A percentile compares a stretch with the other conserved stretches of the same genome.
phyloP scores from a whole-genome alignment of 2,113 vertebrate species.

The Mesocricetus auratus region DNA sequence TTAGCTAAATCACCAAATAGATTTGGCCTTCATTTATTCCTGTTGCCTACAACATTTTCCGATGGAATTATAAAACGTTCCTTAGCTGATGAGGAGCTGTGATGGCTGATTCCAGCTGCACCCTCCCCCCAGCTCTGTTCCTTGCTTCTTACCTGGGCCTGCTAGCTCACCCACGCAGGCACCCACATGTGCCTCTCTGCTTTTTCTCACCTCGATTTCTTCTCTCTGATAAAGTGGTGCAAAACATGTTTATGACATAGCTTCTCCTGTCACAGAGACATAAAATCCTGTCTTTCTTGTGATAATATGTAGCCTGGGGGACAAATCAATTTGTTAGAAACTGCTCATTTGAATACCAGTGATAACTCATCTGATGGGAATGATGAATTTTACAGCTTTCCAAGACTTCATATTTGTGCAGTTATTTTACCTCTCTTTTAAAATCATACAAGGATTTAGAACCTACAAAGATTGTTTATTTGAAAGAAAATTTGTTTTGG shows the following conservation, averaged over 20 bases:
- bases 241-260: slow-evolving; percentile 7
- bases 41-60: slow-evolving; percentile 39
- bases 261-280: slow-evolving; percentile 24
- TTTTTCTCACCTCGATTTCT: not conserved
- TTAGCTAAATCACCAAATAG: slow-evolving; percentile 38
- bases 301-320: slow-evolving; percentile 52
- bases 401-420: slow-evolving; percentile 25
- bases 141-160: slow-evolving; percentile 27
- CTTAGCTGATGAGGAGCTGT: slow-evolving; percentile 39
- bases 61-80: not conserved
- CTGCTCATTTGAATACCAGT: slow-evolving; percentile 74
- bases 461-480: not conserved
- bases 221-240: slow-evolving; percentile 46
- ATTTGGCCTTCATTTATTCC: not conserved
- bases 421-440: slow-evolving; percentile 20
- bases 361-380: slow-evolving; percentile 55
- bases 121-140: not conserved
- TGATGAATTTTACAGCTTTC: slow-evolving; percentile 31
- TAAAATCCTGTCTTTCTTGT: slow-evolving; percentile 28
- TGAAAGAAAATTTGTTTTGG: slow-evolving; percentile 52
- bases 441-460: slow-evolving; percentile 37
- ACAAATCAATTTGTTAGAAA: slow-evolving; percentile 62
- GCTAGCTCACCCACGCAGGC: rapidly evolving
- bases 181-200: not conserved
- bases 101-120: slow-evolving; percentile 17